Conservation (phyloP, 2,888 invertebrate genomes). For the Spilosoma lubricipeda region DNA sequence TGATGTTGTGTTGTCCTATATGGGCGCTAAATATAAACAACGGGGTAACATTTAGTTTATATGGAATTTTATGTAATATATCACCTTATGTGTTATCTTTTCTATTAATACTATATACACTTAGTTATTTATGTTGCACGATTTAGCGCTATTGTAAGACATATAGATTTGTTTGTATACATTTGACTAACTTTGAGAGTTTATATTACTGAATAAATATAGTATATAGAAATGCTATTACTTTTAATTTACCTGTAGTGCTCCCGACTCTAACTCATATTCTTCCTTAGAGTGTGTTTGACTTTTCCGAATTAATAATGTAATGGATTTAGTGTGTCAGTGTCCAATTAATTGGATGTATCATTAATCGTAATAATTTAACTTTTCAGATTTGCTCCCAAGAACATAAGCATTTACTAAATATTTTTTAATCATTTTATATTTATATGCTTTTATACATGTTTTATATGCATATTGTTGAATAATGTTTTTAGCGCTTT, state of each 20-base stretch:
- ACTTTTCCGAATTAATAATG: constrained; percentile 16
- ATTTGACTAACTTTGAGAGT: constrained; percentile 42
- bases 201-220: constrained; percentile 61
- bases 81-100: constrained; percentile 42
- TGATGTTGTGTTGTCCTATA: constrained; percentile 68
- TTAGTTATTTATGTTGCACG: constrained; percentile 50
- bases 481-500: constrained; percentile 34
- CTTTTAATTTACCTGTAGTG: constrained; percentile 49
- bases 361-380: constrained; percentile 42
- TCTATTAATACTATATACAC: constrained; percentile 46
- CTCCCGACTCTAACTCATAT: constrained; percentile 35
- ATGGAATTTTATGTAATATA: constrained; percentile 56
- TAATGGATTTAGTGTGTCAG: constrained; percentile 13
- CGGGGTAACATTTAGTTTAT: constrained; percentile 49
- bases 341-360: constrained; percentile 18
- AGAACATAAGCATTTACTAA: constrained; percentile 83
- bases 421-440: constrained; percentile 34
- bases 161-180: constrained; percentile 49
- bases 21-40: constrained; percentile 66
- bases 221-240: constrained; percentile 50
- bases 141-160: constrained; percentile 46
- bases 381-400: constrained; percentile 83
- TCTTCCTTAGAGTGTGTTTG: constrained; percentile 23
- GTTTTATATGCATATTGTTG: constrained; percentile 45
- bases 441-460: constrained; percentile 38